These are phyloP conservation scores for Corella eumyota DNA, from an alignment of 23 tunicate genomes.

Conservation along the genomic window DNA sequence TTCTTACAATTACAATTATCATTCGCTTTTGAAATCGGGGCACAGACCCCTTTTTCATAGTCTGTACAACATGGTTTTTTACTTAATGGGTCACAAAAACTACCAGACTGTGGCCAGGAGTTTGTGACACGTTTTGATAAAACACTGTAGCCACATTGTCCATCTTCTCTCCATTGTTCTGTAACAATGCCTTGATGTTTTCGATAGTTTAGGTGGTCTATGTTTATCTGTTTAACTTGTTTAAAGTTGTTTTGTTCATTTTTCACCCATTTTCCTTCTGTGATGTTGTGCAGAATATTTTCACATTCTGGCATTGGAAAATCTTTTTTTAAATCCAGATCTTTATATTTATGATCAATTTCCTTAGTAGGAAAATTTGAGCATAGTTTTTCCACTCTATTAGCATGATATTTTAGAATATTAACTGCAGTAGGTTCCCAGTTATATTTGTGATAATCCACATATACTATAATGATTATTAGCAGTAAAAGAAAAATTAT, in stretches of 20 bases:
- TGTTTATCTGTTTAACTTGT: neutral
- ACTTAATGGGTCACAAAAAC: constrained; percentile 25
- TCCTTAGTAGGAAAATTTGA: no score
- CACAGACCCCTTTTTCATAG: constrained; percentile 21
- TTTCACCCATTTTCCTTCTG: constrained; percentile 10
- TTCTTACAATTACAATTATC: constrained; percentile 1
- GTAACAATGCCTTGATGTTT: neutral
- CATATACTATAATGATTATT: no score
- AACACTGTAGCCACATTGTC: constrained; percentile 19
- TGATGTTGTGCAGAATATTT: constrained; percentile 17
- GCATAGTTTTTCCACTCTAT: no score
- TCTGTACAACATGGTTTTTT: constrained; percentile 37
- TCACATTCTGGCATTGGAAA: constrained; percentile 8
- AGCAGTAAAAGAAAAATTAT: no score
- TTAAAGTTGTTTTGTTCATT: neutral
- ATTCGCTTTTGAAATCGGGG: neutral
- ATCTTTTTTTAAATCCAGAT: neutral
- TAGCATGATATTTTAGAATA: no score
- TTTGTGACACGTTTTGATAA: neutral
- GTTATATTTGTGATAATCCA: no score
- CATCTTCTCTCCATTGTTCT: constrained; percentile 15
- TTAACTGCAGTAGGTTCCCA: no score
- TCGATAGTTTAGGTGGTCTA: constrained; percentile 1
- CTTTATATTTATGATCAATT: no score
- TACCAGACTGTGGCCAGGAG: constrained; percentile 10